Conservation (phyloP, 2,888 invertebrate genomes). For the Rutpela maculata region DNA sequence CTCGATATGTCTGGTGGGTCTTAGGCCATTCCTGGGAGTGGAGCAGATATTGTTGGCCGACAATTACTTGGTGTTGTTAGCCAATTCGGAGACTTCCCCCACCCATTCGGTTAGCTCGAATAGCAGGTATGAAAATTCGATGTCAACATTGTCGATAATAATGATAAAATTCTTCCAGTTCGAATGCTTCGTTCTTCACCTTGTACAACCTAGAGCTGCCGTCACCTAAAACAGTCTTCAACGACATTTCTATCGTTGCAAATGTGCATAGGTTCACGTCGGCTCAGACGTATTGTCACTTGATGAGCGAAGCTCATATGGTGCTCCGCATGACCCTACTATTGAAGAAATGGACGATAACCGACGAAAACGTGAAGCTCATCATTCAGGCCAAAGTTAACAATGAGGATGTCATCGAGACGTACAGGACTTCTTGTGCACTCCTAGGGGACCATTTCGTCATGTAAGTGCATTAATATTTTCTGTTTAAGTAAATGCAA, state of each 20-base stretch:
- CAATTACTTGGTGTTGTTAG: conserved; percentile 76
- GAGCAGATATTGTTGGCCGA: conserved; percentile 75
- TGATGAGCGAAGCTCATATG: conserved; percentile 84
- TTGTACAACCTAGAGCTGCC: conserved; percentile 84
- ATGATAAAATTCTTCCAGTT: conserved; percentile 61
- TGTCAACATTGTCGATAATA: neutral
- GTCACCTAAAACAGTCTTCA: conserved; percentile 79
- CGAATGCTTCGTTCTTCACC: conserved; percentile 78
- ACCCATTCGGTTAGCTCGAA: conserved; percentile 72
- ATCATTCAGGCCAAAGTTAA: conserved; percentile 63
- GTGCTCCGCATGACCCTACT: conserved; percentile 77
- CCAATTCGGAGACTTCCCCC: conserved; percentile 78
- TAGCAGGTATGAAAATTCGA: conserved; percentile 62
- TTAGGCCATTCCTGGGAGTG: conserved; percentile 82
- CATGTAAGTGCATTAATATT: conserved; percentile 69
- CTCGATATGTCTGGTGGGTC: conserved; percentile 81
- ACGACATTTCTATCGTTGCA: conserved; percentile 83
- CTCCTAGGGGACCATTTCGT: conserved; percentile 78
- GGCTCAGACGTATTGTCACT: conserved; percentile 82
- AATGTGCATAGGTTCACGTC: conserved; percentile 79
- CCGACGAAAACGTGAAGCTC: conserved; percentile 68
- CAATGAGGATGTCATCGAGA: conserved; percentile 72
- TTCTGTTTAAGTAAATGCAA: neutral
- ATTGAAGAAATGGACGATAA: conserved; percentile 68
- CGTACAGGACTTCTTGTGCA: conserved; percentile 76